phyloP scores from a whole-genome alignment of 2,888 invertebrate genomes.

The Metallyticus violacea region DNA sequence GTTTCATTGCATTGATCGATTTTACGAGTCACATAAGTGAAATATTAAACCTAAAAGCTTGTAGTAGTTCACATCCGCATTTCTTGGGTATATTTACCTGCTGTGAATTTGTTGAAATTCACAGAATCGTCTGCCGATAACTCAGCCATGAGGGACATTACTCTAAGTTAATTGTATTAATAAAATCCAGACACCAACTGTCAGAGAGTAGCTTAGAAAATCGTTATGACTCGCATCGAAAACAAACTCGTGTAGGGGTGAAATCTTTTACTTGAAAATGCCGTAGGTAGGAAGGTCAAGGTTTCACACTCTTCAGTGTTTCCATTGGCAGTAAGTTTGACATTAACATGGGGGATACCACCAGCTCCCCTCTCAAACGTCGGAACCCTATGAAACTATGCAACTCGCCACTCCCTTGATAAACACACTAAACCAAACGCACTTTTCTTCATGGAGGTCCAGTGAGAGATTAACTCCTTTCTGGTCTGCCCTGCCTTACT shows the following conservation, averaged over 20 bases:
- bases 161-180: too few species aligned
- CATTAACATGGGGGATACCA: neutral
- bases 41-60: too few species aligned
- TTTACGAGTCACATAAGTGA: too few species aligned
- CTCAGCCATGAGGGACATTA: too few species aligned
- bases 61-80: too few species aligned
- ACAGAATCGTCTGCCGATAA: too few species aligned
- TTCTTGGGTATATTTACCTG: too few species aligned
- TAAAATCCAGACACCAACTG: neutral
- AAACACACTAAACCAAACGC: too few species aligned
- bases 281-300: neutral
- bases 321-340: neutral
- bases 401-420: neutral
- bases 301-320: neutral
- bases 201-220: neutral
- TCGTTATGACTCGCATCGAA: neutral
- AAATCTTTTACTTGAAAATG: neutral
- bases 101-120: too few species aligned
- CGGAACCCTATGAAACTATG: neutral
- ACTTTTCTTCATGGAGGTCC: neutral
- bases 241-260: neutral
- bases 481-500: neutral
- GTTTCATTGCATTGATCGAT: too few species aligned
- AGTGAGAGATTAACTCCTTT: neutral
- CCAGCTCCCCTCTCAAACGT: neutral